These are phyloP conservation scores for Strigamia maritima DNA, from an alignment of 2,888 invertebrate species.

Conservation along the genomic window DNA sequence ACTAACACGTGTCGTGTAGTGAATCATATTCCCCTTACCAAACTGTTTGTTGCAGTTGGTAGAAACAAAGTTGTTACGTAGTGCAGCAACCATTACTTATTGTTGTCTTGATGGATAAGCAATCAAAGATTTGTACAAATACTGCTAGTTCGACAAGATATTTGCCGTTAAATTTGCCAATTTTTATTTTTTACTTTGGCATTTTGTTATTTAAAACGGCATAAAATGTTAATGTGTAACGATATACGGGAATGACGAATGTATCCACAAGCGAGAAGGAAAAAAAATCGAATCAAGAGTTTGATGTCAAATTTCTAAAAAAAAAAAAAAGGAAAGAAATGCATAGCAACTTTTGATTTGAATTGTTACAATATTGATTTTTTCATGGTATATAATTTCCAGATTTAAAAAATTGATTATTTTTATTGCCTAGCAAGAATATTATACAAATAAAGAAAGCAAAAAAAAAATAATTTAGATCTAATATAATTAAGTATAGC, in stretches of 20 bases:
- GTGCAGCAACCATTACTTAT: neutral
- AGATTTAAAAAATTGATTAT: neutral
- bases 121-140: neutral
- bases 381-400: neutral
- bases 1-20: constrained; percentile 10
- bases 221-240: neutral
- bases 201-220: neutral
- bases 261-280: neutral
- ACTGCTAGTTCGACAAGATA: neutral
- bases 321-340: neutral
- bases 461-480: neutral
- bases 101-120: constrained; percentile 12
- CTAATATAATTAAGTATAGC: neutral
- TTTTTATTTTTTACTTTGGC: neutral
- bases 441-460: neutral
- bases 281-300: neutral
- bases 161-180: no score
- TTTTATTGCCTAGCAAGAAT: neutral
- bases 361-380: neutral
- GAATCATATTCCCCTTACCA: neutral
- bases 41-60: neutral
- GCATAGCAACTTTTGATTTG: neutral
- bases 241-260: neutral
- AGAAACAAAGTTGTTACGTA: neutral
- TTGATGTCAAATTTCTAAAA: neutral